A percentile compares a stretch with the other conserved stretches of the same genome.
These are phyloP conservation scores for Neotoma lepida DNA, from an alignment of 2,113 vertebrate species.

Conservation along the genomic window DNA sequence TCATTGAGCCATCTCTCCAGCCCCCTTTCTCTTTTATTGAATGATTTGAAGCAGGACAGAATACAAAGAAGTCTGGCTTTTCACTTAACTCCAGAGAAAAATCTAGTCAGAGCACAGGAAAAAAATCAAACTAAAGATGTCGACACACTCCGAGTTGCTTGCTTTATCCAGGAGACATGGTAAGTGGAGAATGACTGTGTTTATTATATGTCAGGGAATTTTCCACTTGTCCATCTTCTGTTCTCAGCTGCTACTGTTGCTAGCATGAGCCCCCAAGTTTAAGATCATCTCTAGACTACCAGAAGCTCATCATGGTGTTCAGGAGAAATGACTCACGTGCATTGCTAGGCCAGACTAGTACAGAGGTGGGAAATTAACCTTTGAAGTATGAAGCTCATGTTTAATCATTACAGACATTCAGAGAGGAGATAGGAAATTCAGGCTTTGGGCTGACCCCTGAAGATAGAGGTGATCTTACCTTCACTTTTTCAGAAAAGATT, in stretches of 20 bases:
- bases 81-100: background rate
- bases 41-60: conserved; percentile 40
- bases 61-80: background rate
- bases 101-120: background rate
- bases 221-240: background rate
- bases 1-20: no score
- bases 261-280: background rate
- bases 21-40: background rate
- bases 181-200: background rate
- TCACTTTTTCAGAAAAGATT: background rate
- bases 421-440: background rate
- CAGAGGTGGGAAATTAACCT: background rate
- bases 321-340: background rate
- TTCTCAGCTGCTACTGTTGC: background rate
- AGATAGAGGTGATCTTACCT: background rate
- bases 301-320: background rate
- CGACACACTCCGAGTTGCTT: background rate
- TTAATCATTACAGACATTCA: background rate
- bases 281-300: background rate
- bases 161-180: background rate
- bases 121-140: background rate
- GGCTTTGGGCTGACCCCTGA: background rate
- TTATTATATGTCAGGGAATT: background rate
- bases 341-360: background rate
- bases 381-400: background rate